Conservation (phyloP, 2,797 vertebrate genomes). For the Acanthurus lineatus region DNA sequence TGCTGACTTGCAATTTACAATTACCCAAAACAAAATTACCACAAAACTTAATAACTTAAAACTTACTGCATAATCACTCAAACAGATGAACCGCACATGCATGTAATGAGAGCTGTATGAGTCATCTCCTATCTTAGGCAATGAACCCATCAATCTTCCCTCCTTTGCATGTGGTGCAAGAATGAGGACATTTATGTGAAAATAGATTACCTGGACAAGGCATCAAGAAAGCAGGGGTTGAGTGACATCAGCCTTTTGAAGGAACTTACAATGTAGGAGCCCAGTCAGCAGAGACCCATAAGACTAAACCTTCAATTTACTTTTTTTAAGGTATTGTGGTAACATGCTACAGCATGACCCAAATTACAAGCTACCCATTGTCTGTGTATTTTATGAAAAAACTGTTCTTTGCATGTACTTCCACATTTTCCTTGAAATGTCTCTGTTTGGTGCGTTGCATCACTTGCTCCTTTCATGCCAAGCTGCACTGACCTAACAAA, state of each 20-base stretch:
- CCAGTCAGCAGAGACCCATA: conserved; percentile 20
- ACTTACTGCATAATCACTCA: too few species aligned
- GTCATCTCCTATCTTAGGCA: too few species aligned
- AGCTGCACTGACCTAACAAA: background rate
- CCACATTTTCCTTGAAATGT: conserved; percentile 22
- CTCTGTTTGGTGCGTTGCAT: conserved; percentile 25
- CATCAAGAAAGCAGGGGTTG: background rate
- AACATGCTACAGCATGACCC: conserved; percentile 42
- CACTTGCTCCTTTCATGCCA: background rate
- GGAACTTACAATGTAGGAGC: conserved; percentile 23
- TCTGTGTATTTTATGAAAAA: conserved; percentile 49
- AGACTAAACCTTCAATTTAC: conserved; percentile 59
- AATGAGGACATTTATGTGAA: conserved; percentile 1
- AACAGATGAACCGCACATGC: too few species aligned
- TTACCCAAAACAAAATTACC: too few species aligned
- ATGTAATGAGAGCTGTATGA: too few species aligned
- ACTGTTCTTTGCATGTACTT: conserved; percentile 20
- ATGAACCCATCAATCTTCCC: too few species aligned
- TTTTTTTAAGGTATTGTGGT: conserved; percentile 45
- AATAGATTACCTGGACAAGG: conserved; percentile 12
- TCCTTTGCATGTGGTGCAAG: background rate
- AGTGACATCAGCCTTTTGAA: conserved; percentile 23
- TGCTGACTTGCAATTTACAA: too few species aligned
- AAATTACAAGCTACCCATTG: conserved; percentile 55
- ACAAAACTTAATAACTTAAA: too few species aligned